These are phyloP conservation scores for Reticulitermes lucifugus DNA, from an alignment of 2,888 invertebrate genomes.

Conservation along the genomic window DNA sequence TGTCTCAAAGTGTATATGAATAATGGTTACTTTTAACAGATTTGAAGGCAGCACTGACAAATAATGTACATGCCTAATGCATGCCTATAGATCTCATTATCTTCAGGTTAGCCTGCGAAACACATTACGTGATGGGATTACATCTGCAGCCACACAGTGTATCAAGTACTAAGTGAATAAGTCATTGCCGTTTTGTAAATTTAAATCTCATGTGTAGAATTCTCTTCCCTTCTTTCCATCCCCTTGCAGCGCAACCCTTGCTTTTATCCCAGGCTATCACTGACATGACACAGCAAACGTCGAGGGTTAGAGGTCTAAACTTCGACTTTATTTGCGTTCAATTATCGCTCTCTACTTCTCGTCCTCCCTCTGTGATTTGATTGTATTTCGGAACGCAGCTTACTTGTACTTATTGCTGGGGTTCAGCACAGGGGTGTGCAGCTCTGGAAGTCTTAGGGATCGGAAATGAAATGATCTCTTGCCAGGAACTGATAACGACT, in stretches of 20 bases:
- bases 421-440: not conserved
- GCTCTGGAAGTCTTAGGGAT: not conserved
- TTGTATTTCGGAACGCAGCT: slow-evolving; percentile 37
- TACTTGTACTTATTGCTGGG: not conserved
- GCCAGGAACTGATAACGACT: no score
- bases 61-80: no score
- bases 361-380: slow-evolving; percentile 32
- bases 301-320: slow-evolving; percentile 42
- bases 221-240: not conserved
- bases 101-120: slow-evolving; percentile 15
- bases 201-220: slow-evolving; percentile 38
- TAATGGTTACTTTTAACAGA: no score
- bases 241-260: slow-evolving; percentile 33
- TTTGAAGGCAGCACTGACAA: no score
- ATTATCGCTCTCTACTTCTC: slow-evolving; percentile 44
- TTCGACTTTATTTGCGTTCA: slow-evolving; percentile 50
- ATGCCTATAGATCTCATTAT: no score
- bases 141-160: not conserved
- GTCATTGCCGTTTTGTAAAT: slow-evolving; percentile 38
- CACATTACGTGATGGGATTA: not conserved
- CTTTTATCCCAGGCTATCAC: slow-evolving; percentile 12
- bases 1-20: no score
- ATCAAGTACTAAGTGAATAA: slow-evolving; percentile 30
- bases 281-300: slow-evolving; percentile 35
- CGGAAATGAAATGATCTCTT: no score